Conservation (phyloP, 2,797 vertebrate species). For the Alfaro cultratus region DNA sequence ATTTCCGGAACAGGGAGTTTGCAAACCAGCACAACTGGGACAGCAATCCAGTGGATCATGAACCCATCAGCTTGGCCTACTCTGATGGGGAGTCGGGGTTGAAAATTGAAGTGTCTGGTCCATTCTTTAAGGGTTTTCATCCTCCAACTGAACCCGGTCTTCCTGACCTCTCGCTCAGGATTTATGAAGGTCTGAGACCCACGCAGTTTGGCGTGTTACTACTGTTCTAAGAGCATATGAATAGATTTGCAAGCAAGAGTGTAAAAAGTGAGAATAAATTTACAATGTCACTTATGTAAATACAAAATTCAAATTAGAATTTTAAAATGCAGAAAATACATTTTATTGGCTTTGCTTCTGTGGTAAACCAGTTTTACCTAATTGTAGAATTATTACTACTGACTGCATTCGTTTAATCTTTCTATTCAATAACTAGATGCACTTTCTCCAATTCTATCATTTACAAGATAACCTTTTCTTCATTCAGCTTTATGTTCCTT, state of each 20-base stretch:
- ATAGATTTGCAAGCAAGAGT: neutral
- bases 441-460: neutral
- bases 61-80: slow-evolving; percentile 82
- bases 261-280: neutral
- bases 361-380: neutral
- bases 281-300: neutral
- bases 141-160: slow-evolving; percentile 82
- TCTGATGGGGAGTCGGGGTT: slow-evolving; percentile 79
- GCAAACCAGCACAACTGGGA: slow-evolving; percentile 87
- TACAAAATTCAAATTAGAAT: neutral
- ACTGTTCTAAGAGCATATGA: neutral
- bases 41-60: slow-evolving; percentile 81
- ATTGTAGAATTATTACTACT: neutral
- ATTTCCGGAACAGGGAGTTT: slow-evolving; percentile 82
- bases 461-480: neutral
- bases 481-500: neutral
- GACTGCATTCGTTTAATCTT: neutral
- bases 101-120: slow-evolving; percentile 83
- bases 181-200: slow-evolving; percentile 80
- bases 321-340: neutral
- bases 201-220: neutral
- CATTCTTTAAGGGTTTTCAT: slow-evolving; percentile 90
- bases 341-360: neutral
- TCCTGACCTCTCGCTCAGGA: slow-evolving; percentile 87
- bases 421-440: neutral